Evolutionary conservation across 1,140 invertebrate genomes (phyloP).

Genomic region (Cylas formicarius): DNA sequence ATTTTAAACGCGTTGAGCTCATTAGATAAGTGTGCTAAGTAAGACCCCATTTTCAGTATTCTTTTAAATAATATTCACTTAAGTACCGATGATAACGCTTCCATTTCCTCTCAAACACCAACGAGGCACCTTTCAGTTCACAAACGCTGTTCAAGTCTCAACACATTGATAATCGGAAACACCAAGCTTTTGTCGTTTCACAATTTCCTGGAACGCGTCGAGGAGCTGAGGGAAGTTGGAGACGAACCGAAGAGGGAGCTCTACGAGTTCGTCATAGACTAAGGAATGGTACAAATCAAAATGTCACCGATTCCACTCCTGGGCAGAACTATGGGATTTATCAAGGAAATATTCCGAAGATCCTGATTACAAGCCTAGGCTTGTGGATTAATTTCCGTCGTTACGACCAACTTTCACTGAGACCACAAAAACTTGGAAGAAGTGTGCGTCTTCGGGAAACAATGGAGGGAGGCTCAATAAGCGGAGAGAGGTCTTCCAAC

Average conservation of each 20-base stretch:
- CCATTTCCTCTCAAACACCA: too few relatives aligned
- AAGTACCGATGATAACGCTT: too few relatives aligned
- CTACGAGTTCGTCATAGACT: too few relatives aligned
- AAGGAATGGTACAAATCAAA: constrained; percentile 2
- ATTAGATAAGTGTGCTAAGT: too few relatives aligned
- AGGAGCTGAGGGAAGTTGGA: background rate
- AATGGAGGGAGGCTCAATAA: background rate
- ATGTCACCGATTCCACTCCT: background rate
- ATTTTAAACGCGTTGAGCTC: too few relatives aligned
- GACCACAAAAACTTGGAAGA: constrained; percentile 1
- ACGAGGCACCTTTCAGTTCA: too few relatives aligned
- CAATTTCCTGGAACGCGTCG: constrained; percentile 9
- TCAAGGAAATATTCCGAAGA: constrained; percentile 8
- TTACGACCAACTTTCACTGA: constrained; percentile 8
- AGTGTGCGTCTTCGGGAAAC: constrained; percentile 12
- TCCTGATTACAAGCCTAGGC: constrained; percentile 9
- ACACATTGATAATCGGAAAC: background rate
- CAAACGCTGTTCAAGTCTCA: too few relatives aligned
- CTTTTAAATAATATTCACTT: too few relatives aligned
- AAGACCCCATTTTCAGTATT: too few relatives aligned
- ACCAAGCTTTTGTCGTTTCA: constrained; percentile 1
- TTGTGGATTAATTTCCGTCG: constrained; percentile 23
- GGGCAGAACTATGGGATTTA: background rate
- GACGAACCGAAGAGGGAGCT: constrained; percentile 3
- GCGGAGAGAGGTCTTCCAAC: background rate